These are phyloP conservation scores for Corythornis cristatus DNA, from an alignment of 2,113 vertebrate species.

Conservation along the genomic window DNA sequence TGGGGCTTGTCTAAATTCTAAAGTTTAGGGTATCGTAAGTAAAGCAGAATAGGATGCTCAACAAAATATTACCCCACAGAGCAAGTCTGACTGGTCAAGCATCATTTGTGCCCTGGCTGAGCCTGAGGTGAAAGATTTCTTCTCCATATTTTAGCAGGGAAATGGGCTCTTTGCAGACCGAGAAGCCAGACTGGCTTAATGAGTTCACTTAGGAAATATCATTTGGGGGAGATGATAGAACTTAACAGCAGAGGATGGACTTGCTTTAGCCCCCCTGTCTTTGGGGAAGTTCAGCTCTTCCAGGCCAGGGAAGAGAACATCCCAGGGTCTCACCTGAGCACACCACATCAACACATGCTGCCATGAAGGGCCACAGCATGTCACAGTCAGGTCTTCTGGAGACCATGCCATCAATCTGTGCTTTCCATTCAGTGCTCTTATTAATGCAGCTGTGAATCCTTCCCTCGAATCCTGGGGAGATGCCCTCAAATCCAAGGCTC, in stretches of 20 bases:
- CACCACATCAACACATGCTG: background rate
- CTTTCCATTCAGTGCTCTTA: rapidly evolving
- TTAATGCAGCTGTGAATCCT: rapidly evolving
- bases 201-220: background rate
- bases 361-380: rapidly evolving
- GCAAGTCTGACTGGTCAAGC: rapidly evolving
- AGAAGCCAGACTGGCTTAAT: background rate
- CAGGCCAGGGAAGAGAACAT: too few species aligned
- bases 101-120: background rate
- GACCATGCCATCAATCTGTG: background rate
- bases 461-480: background rate
- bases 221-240: background rate
- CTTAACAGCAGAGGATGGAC: background rate
- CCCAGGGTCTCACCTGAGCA: background rate
- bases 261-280: background rate
- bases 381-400: background rate
- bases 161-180: background rate
- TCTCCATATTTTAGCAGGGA: background rate
- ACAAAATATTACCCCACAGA: background rate
- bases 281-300: background rate
- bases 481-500: background rate
- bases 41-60: background rate
- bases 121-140: background rate
- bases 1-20: background rate
- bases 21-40: background rate